Conservation (phyloP, 2,113 vertebrate genomes). For the Campylomormyrus numenius region DNA sequence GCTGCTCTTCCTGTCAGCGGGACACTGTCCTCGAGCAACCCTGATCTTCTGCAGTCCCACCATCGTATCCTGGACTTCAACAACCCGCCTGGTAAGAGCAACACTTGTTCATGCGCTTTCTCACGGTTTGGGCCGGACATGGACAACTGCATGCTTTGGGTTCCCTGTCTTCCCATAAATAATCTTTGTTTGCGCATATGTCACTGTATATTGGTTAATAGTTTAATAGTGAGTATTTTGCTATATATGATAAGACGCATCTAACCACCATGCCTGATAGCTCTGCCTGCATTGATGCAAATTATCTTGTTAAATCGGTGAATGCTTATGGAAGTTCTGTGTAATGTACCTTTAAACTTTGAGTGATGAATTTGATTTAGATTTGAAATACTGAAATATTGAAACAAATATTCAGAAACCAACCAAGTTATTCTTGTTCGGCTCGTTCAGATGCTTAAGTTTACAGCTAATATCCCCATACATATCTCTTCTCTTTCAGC, state of each 20-base stretch:
- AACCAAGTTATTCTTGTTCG: background rate
- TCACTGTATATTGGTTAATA: background rate
- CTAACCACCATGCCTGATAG: background rate
- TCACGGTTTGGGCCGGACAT: background rate
- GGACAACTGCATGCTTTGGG: background rate
- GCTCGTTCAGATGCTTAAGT: background rate
- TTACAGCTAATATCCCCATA: constrained; percentile 17
- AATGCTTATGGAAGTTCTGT: background rate
- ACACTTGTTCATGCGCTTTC: background rate
- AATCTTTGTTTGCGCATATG: background rate
- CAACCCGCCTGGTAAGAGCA: constrained; percentile 77
- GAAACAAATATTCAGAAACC: background rate
- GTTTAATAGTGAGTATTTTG: background rate
- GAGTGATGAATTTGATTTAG: background rate
- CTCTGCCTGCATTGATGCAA: background rate
- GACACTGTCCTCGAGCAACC: constrained; percentile 95
- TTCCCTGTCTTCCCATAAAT: background rate
- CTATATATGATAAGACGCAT: background rate
- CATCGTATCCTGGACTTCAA: constrained; percentile 96
- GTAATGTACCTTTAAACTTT: background rate
- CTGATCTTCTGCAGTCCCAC: constrained; percentile 90
- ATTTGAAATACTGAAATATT: background rate
- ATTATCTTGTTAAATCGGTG: background rate
- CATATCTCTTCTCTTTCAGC: constrained; percentile 52
- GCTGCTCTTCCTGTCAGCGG: constrained; percentile 87